Evolutionary conservation across 1,140 invertebrate species (phyloP).

Genomic region (Sipha flava): DNA sequence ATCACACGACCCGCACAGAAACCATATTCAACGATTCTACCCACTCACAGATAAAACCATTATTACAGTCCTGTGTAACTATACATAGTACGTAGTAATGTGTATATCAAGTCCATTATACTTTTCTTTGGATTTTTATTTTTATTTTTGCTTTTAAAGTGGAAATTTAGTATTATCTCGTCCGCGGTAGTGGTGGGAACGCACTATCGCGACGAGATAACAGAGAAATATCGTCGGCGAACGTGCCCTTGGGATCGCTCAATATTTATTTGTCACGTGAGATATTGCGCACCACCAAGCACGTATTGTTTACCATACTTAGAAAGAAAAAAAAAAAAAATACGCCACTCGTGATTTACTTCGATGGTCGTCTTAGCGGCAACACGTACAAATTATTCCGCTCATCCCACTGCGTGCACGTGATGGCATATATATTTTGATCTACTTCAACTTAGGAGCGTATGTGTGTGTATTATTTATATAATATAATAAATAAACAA

Average conservation of each 20-base stretch:
- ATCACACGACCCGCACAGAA: no score
- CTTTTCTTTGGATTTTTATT: background rate
- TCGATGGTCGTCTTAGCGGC: background rate
- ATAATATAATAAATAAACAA: no score
- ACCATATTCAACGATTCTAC: no score
- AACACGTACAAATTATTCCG: background rate
- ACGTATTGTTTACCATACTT: slow-evolving; percentile 16
- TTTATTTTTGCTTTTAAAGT: background rate
- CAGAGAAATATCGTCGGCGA: background rate
- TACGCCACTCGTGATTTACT: background rate
- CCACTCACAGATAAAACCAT: no score
- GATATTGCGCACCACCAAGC: background rate
- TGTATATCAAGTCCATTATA: no score
- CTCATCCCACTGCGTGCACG: no score
- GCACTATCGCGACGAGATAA: slow-evolving; percentile 10
- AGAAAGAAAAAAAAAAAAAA: background rate
- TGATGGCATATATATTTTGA: background rate
- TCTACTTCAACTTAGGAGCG: background rate
- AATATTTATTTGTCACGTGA: slow-evolving; percentile 16
- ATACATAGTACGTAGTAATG: no score
- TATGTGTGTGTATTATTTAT: background rate
- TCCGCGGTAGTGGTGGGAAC: background rate
- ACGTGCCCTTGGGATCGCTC: slow-evolving; percentile 15
- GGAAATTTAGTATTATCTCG: background rate
- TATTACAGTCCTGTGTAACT: no score